Base-by-base conservation (phyloP, 1,140 invertebrate genomes). In the Camponotus vicinus region DNA sequence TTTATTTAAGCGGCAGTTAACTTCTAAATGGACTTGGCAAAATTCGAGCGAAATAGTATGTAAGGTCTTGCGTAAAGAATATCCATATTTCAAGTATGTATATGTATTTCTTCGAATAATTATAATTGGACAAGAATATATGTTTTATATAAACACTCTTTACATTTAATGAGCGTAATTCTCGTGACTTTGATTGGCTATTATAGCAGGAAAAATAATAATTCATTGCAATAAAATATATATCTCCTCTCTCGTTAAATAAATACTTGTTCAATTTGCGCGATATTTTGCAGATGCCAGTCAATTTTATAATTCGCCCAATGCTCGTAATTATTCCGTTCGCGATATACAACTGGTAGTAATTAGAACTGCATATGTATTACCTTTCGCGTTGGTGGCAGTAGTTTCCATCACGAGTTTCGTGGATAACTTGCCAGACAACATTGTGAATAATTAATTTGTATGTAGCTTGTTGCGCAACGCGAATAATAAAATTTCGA, bases 401-500 rank as follows among this genome's bases (percentile, higher is more conserved):
- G 63, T 42, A 69, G 66, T 64, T 71, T 67, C 45, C 55, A 84
- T 87, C 49, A 66, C 49, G 57, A 84, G 71, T 76, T 88, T 69
- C 78, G 40, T 61, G 55, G 37, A 52, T 87, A 87, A 86, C 85
- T 85, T 37, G 13, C 13, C 82, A 37, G 49, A 52, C 49, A n/a
- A 55, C 59, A 27, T 63, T 13, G 70, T 55, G 78, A 85, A 79
- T 89, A 57, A 76, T 37, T 64, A 77, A 85, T 86, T 88, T 49
- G 49, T 37, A 27, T 40, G 61, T 52, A 79, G 78, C 69, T 71
- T 57, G 71, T n/a, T 15, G 55, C 9, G 49, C 57, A 45, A 79
- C 77, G 61, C 66, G 45, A 69, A 52, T 83, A 63, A 83, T 73
- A 83, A 83, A 83, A 83, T 83, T 42, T 61, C 55, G 69, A 83